Percentiles rank a stretch among this genome's conserved stretches.
phyloP scores from a whole-genome alignment of 2,888 invertebrate genomes.

The Protonemura montana region DNA sequence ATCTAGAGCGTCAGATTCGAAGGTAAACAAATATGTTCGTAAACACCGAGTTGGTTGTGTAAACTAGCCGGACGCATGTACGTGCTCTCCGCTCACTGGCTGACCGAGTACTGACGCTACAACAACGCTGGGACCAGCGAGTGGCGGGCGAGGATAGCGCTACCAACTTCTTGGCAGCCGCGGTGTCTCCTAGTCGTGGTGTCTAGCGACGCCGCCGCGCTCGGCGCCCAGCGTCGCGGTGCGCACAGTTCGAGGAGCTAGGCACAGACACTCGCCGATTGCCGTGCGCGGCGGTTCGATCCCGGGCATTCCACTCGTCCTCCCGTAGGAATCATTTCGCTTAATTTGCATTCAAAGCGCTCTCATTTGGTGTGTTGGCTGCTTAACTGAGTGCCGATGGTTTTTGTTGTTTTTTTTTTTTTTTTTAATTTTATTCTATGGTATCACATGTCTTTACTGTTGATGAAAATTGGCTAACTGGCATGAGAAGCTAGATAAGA shows the following conservation, averaged over 20 bases:
- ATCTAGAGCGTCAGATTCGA: background rate
- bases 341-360: background rate
- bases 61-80: background rate
- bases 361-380: background rate
- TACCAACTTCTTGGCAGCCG: background rate
- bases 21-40: slow-evolving; percentile 5
- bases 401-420: background rate
- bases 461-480: no score
- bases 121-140: background rate
- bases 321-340: background rate
- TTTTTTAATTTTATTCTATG: background rate
- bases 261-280: background rate
- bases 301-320: background rate
- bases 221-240: background rate
- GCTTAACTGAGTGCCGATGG: background rate
- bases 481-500: no score
- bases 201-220: background rate
- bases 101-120: background rate
- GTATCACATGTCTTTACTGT: no score
- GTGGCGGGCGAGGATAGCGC: background rate
- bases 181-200: no score
- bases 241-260: background rate
- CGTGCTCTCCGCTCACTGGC: background rate
- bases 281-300: background rate
- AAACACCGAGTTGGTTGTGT: background rate